Base-by-base conservation (phyloP, 2,888 invertebrate genomes). In the Lasiommata megera region DNA sequence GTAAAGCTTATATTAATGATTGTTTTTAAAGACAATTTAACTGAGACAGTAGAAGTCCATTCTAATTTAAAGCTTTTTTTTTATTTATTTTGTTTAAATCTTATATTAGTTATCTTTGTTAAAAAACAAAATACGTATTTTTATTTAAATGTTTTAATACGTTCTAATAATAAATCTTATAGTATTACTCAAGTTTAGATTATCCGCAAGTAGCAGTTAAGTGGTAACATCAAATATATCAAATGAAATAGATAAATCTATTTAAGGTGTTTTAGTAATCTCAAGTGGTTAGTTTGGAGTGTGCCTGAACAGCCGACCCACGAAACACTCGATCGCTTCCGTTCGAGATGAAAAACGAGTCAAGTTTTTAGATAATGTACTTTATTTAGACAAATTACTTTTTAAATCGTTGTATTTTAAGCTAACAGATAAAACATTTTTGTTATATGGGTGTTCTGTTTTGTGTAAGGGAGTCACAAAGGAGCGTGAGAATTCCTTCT, bases 181-280 rank as follows among this genome's bases (percentile, higher is more conserved):
- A n/a, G n/a, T n/a, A n/a, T n/a, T n/a, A n/a, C n/a, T n/a, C n/a
- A n/a, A 12, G 44, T 44, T 44, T 44, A 44, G 23, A 29, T 44
- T 23, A 28, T 12, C 29, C 46, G 46, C 46, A 46, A 46, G 46
- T 8, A 46, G 31, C 71, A 77, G 79, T 82, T 75, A 87, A 87
- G 87, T 86, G 84, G 86, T 69, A 55, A 82, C 78, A 83, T 85
- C 78, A 82, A 83, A 80, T 82, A 77, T 77, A 17, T 54, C 34
- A 54, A 54, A 54, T 58, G 65, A 65, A 68, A 72, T 67, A 75
- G 73, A 74, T 76, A 75, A 73, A 76, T 80, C 82, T 84, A 81
- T 87, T 87, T 82, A 79, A 87, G 86, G 87, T 84, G 86, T 83
- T 77, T 74, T 67, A 74, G 69, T 79, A 78, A 88, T 87, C 85